phyloP scores from a whole-genome alignment of 2,797 vertebrate genomes.

The Lophotriccus pileatus region DNA sequence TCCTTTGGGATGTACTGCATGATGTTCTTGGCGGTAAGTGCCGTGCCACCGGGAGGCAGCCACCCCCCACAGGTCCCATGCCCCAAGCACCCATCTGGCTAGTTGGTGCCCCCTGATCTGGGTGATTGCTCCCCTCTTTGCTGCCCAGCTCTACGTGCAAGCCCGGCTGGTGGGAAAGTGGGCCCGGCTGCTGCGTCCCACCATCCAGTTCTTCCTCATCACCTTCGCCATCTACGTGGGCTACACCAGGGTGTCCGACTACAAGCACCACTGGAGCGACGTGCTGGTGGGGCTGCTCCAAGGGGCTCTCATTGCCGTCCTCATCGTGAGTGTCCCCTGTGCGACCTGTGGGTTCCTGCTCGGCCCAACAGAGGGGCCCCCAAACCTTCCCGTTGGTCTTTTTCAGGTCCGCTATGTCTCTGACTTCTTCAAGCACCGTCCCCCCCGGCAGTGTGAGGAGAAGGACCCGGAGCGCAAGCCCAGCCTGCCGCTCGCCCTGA shows the following conservation, averaged over 20 bases:
- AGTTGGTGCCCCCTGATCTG: not conserved
- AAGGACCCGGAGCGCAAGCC: slow-evolving; percentile 82
- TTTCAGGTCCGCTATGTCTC: slow-evolving; percentile 87
- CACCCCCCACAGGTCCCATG: accelerated
- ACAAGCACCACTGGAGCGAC: slow-evolving; percentile 95
- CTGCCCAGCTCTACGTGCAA: slow-evolving; percentile 86
- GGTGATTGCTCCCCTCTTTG: not conserved
- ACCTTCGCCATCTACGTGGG: slow-evolving; percentile 90
- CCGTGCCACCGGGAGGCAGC: accelerated
- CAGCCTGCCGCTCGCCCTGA: slow-evolving; percentile 79
- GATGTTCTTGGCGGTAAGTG: slow-evolving; percentile 79
- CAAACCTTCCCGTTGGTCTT: accelerated
- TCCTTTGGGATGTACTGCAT: slow-evolving; percentile 84
- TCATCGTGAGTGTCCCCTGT: slow-evolving; percentile 78
- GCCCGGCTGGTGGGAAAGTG: slow-evolving; percentile 85
- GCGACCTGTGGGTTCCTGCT: accelerated
- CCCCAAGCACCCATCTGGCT: not conserved
- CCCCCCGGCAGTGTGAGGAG: slow-evolving; percentile 53
- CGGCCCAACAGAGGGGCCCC: accelerated
- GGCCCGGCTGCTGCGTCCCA: slow-evolving; percentile 88
- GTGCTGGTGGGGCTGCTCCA: slow-evolving; percentile 89
- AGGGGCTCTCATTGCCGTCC: slow-evolving; percentile 85
- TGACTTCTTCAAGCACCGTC: slow-evolving; percentile 88
- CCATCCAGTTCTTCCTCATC: slow-evolving; percentile 90
- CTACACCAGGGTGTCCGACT: slow-evolving; percentile 90